phyloP scores from a whole-genome alignment of 2,113 vertebrate genomes.

The Upupa epops region DNA sequence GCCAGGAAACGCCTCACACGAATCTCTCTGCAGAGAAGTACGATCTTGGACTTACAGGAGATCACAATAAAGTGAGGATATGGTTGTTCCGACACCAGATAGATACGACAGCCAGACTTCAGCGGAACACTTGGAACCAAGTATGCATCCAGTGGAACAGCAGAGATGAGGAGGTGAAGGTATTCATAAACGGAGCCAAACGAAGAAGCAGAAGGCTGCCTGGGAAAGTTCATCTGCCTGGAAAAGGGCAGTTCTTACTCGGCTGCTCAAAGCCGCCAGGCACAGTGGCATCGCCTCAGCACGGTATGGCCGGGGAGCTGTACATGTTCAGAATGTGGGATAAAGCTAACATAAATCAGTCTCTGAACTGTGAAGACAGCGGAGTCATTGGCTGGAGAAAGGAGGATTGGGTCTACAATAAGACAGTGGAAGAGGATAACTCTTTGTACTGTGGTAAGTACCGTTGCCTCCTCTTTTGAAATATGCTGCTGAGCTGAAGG shows the following conservation, averaged over 20 bases:
- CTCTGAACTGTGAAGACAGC: conserved; percentile 37
- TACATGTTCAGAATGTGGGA: conserved; percentile 77
- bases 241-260: conserved; percentile 65
- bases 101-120: background rate
- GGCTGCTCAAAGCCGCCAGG: conserved; percentile 55
- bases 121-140: conserved; percentile 45
- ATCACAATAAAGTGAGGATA: conserved; percentile 28
- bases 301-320: conserved; percentile 66
- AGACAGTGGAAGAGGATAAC: conserved; percentile 19
- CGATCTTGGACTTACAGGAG: conserved; percentile 64
- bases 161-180: conserved; percentile 17
- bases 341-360: conserved; percentile 11
- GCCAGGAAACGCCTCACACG: conserved; percentile 4
- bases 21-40: conserved; percentile 8
- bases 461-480: background rate
- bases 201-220: background rate
- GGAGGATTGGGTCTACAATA: conserved; percentile 58
- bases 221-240: conserved; percentile 1
- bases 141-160: conserved; percentile 67
- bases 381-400: conserved; percentile 65
- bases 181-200: conserved; percentile 57
- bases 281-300: background rate
- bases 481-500: background rate
- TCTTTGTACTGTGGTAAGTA: conserved; percentile 68
- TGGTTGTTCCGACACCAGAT: conserved; percentile 69